Percentiles rank a stretch among this genome's conserved stretches.
Evolutionary conservation across 1,140 invertebrate species (phyloP).

Genomic region (Reticulitermes speratus): DNA sequence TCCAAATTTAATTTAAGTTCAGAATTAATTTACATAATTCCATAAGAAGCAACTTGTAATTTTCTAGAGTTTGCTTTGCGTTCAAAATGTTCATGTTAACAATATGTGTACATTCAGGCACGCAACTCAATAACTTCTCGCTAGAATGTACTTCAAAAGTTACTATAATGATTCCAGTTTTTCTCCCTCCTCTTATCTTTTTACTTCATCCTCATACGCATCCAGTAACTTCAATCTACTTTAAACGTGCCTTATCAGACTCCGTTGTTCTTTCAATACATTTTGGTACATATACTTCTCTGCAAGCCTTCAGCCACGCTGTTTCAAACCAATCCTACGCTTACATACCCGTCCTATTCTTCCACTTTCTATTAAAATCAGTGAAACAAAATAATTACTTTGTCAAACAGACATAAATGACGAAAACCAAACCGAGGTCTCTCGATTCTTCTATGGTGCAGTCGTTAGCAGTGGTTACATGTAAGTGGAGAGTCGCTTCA

Average conservation of each 20-base stretch:
- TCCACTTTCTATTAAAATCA: not conserved
- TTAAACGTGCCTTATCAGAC: not conserved
- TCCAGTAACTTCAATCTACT: not conserved
- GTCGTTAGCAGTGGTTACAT: no score
- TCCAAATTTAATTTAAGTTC: no score
- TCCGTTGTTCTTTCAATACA: not conserved
- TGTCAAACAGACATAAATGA: not conserved
- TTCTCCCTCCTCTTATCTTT: not conserved
- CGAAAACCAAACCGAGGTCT: not conserved
- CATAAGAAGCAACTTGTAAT: no score
- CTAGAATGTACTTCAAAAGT: not conserved
- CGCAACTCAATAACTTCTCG: no score
- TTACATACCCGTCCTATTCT: not conserved
- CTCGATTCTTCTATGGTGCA: not conserved
- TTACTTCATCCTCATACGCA: not conserved
- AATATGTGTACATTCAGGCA: no score
- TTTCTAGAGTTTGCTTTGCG: no score
- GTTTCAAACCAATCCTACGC: not conserved
- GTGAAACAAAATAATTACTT: not conserved
- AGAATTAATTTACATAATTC: no score
- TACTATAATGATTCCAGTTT: not conserved
- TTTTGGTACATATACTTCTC: not conserved
- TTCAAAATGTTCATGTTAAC: no score
- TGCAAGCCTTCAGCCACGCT: not conserved
- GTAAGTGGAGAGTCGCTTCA: not conserved